Conservation (phyloP, 2,888 invertebrate genomes). For the Nomada hirtipes region DNA sequence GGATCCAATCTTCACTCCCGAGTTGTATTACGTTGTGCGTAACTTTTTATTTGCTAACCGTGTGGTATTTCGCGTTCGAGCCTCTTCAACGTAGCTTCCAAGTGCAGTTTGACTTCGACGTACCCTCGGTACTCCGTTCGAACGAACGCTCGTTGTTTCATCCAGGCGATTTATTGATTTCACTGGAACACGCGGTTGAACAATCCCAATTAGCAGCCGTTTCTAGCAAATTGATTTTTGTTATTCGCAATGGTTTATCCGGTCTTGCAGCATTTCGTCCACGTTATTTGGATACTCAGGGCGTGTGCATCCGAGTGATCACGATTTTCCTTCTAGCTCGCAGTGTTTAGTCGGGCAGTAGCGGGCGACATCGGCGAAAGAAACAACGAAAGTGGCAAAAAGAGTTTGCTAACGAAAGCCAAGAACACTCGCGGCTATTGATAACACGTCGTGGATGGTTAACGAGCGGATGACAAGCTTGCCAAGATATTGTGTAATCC, state of each 20-base stretch:
- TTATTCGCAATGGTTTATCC: not conserved
- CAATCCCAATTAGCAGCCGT: constrained; percentile 6
- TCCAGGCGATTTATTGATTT: not conserved
- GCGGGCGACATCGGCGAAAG: constrained; percentile 22
- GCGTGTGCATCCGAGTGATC: constrained; percentile 29
- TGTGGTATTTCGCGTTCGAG: not conserved
- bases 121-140: no score
- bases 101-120: not conserved
- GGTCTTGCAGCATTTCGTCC: not conserved
- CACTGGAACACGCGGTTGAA: not conserved
- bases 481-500: constrained; percentile 53
- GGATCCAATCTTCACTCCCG: not conserved
- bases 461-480: constrained; percentile 58
- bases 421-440: constrained; percentile 36
- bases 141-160: no score
- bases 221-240: not conserved
- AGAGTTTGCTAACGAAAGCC: constrained; percentile 26
- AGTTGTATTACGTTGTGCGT: not conserved
- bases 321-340: constrained; percentile 56
- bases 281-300: not conserved
- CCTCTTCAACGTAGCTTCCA: not conserved
- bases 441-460: constrained; percentile 49
- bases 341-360: constrained; percentile 50
- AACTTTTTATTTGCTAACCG: no score
- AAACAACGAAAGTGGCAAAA: constrained; percentile 31